These are phyloP conservation scores for Chlorops oryzae DNA, from an alignment of 1,140 invertebrate genomes.

Conservation along the genomic window DNA sequence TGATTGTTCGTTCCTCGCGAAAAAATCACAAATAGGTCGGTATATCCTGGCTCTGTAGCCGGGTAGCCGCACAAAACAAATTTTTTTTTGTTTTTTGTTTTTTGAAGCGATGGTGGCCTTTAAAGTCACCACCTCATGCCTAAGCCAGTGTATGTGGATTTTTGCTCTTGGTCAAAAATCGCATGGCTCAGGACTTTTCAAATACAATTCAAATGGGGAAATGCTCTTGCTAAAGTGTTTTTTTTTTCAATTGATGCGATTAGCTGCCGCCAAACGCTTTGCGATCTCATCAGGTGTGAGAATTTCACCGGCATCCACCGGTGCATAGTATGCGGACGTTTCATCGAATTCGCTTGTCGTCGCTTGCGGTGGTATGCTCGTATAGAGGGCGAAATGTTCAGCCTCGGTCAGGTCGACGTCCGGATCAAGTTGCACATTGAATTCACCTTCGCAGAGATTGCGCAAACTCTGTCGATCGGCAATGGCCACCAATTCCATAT, in stretches of 20 bases:
- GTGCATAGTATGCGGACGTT: conserved; percentile 76
- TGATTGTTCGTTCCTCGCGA: too few species aligned
- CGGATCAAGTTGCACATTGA: conserved; percentile 43
- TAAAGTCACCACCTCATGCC: too few species aligned
- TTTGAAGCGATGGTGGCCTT: too few species aligned
- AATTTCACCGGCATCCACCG: conserved; percentile 67
- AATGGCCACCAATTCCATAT: conserved; percentile 46
- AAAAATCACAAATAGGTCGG: too few species aligned
- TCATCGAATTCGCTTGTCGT: conserved; percentile 82
- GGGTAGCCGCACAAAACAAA: too few species aligned
- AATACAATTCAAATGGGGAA: background rate
- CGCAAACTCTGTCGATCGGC: conserved; percentile 44
- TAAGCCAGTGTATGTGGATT: too few species aligned
- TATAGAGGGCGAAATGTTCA: conserved; percentile 80
- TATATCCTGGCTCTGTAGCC: too few species aligned
- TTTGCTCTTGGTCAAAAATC: too few species aligned
- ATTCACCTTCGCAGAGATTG: conserved; percentile 42
- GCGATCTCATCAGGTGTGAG: conserved; percentile 43
- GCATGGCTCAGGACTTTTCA: conserved; percentile 4
- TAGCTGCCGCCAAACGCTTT: conserved; percentile 32
- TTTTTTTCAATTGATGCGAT: conserved; percentile 20
- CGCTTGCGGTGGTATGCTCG: conserved; percentile 73
- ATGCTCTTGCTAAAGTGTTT: conserved; percentile 1
- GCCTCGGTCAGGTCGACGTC: conserved; percentile 68
- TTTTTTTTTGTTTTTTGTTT: too few species aligned